Conservation (phyloP, 2,888 invertebrate species). For the Phymatocera aterrima region DNA sequence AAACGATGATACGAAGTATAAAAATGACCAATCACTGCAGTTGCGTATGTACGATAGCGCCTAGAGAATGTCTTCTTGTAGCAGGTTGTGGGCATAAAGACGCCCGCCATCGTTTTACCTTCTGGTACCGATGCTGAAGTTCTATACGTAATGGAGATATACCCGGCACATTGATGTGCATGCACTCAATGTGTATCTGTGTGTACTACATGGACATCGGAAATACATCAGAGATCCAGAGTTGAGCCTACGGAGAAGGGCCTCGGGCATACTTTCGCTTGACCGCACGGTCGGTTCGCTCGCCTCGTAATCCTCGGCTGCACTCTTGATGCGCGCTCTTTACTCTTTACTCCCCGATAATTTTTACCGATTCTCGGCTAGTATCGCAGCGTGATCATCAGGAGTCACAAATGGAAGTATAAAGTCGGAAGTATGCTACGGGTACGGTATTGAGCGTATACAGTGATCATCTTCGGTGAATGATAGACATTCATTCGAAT, state of each 20-base stretch:
- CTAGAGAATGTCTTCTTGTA: slow-evolving; percentile 18
- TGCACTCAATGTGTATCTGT: too few species aligned
- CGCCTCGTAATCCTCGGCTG: slow-evolving; percentile 40
- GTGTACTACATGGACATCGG: neutral
- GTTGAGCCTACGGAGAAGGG: slow-evolving; percentile 25
- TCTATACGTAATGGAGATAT: slow-evolving; percentile 1
- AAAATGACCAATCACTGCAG: neutral
- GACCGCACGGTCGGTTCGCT: slow-evolving; percentile 36
- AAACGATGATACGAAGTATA: neutral
- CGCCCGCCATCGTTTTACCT: slow-evolving; percentile 10
- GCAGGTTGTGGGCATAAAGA: slow-evolving; percentile 16
- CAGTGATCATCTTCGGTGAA: neutral
- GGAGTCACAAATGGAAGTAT: slow-evolving; percentile 1
- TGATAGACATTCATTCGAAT: neutral
- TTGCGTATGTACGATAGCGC: neutral
- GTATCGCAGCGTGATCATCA: neutral
- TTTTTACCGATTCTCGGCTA: slow-evolving; percentile 32
- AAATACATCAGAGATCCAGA: slow-evolving; percentile 36
- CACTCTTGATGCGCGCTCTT: slow-evolving; percentile 42
- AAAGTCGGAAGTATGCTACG: slow-evolving; percentile 24
- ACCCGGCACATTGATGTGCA: slow-evolving; percentile 1
- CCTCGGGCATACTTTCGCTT: slow-evolving; percentile 45
- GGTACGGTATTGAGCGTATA: neutral
- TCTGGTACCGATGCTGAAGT: slow-evolving; percentile 8
- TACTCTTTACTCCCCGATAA: slow-evolving; percentile 4